Percentiles rank a stretch among this genome's conserved stretches.
Evolutionary conservation across 2,888 invertebrate genomes (phyloP).

Genomic region (Apodemia duryi): DNA sequence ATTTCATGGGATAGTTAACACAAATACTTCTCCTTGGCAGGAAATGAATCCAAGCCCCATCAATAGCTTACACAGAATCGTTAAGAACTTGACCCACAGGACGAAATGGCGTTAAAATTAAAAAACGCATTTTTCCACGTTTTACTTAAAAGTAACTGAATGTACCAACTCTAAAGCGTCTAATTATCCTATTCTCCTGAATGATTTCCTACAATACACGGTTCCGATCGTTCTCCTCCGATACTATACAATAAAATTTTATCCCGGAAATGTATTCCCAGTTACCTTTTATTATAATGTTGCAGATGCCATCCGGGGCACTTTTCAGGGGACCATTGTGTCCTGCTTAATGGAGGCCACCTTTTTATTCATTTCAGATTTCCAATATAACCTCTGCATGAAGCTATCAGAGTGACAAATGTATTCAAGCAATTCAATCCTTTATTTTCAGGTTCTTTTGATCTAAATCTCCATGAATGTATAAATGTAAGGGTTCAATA

Average conservation of each 20-base stretch:
- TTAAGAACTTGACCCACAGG: too few species aligned
- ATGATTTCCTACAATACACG: slow-evolving; percentile 36
- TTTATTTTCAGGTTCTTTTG: slow-evolving; percentile 22
- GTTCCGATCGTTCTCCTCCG: slow-evolving; percentile 50
- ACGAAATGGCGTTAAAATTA: too few species aligned
- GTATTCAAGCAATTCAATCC: slow-evolving; percentile 28
- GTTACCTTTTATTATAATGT: slow-evolving; percentile 77
- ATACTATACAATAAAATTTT: slow-evolving; percentile 73
- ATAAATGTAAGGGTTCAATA: slow-evolving; percentile 15
- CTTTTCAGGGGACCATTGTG: slow-evolving; percentile 64
- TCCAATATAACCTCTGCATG: slow-evolving; percentile 43
- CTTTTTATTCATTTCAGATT: slow-evolving; percentile 69
- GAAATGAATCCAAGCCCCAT: too few species aligned
- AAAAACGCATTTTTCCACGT: too few species aligned
- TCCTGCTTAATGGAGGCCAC: slow-evolving; percentile 59
- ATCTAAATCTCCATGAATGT: slow-evolving; percentile 22
- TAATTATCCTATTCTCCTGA: slow-evolving; percentile 4
- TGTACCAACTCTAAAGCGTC: neutral
- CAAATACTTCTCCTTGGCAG: too few species aligned
- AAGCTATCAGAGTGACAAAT: slow-evolving; percentile 38
- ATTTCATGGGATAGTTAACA: too few species aligned
- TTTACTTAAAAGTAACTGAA: neutral
- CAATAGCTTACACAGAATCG: too few species aligned
- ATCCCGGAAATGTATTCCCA: slow-evolving; percentile 73
- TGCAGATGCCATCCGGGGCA: slow-evolving; percentile 64